A percentile compares a stretch with the other conserved stretches of the same genome.
phyloP scores from a whole-genome alignment of 2,888 invertebrate genomes.

The Didymodactylos carnosus region DNA sequence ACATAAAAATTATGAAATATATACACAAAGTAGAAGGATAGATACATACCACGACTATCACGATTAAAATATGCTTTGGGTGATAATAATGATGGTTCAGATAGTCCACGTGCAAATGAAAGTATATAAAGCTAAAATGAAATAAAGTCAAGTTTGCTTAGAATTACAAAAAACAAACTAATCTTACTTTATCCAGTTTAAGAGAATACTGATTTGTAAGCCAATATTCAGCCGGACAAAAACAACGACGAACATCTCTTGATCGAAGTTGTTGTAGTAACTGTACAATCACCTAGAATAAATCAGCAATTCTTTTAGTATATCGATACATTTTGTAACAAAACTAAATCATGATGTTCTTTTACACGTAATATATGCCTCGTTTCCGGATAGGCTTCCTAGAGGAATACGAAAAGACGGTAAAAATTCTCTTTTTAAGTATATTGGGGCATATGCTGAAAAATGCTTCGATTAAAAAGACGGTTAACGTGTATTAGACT shows the following conservation, averaged over 20 bases:
- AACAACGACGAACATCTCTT: conserved; percentile 59
- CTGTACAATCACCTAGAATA: conserved; percentile 46
- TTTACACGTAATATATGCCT: too few species aligned
- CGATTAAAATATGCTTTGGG: conserved; percentile 11
- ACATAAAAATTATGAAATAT: conserved; percentile 14
- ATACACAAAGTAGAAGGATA: neutral
- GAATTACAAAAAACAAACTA: neutral
- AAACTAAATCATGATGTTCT: too few species aligned
- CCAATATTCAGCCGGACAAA: conserved; percentile 54
- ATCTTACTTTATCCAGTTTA: conserved; percentile 26
- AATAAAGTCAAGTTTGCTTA: neutral
- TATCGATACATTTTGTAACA: too few species aligned
- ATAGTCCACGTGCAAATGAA: neutral
- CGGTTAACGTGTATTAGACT: too few species aligned
- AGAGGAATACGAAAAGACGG: too few species aligned
- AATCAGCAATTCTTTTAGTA: conserved; percentile 4
- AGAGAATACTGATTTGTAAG: conserved; percentile 37
- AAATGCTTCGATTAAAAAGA: too few species aligned
- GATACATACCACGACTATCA: neutral
- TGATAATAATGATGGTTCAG: neutral
- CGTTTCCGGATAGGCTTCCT: too few species aligned
- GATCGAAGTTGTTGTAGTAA: conserved; percentile 60
- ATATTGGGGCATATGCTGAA: too few species aligned
- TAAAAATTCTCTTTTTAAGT: too few species aligned
- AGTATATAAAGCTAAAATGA: neutral